Percentiles rank a stretch among this genome's conserved stretches.
Evolutionary conservation across 92 coral and sea anemone species (phyloP).

Genomic region (Isaurus tuberculatus): DNA sequence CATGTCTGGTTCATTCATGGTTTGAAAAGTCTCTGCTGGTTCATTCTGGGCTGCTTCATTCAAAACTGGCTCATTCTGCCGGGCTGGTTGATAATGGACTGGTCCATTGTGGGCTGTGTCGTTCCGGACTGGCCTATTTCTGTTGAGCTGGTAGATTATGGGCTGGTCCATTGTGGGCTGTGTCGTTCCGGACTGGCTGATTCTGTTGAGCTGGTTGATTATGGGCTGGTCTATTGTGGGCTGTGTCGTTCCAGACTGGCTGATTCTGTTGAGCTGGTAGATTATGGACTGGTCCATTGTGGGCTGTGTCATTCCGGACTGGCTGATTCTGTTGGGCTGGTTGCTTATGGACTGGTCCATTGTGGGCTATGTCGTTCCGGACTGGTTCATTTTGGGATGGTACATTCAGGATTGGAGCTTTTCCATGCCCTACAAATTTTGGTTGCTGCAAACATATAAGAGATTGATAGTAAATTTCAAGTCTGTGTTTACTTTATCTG

Average conservation of each 20-base stretch:
- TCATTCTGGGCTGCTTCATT: not conserved
- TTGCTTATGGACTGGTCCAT: not conserved
- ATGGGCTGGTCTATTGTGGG: not conserved
- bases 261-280: not conserved
- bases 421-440: conserved; percentile 13
- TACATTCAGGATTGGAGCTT: not conserved
- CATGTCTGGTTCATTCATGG: not conserved
- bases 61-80: not conserved
- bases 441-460: not conserved
- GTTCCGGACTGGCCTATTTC: not conserved
- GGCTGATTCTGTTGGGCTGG: conserved; percentile 1
- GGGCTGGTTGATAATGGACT: not conserved
- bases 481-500: not conserved
- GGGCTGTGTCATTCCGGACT: not conserved
- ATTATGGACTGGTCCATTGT: not conserved
- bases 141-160: not conserved
- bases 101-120: too few relatives aligned
- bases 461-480: not conserved
- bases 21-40: not conserved
- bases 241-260: not conserved
- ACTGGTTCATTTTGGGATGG: not conserved
- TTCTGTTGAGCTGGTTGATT: not conserved
- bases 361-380: too few relatives aligned
- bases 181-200: not conserved
- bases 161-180: not conserved